Percentiles rank a stretch among this genome's conserved stretches.
These are phyloP conservation scores for Polydrusus pterygomalis DNA, from an alignment of 2,888 invertebrate genomes.

Conservation along the genomic window DNA sequence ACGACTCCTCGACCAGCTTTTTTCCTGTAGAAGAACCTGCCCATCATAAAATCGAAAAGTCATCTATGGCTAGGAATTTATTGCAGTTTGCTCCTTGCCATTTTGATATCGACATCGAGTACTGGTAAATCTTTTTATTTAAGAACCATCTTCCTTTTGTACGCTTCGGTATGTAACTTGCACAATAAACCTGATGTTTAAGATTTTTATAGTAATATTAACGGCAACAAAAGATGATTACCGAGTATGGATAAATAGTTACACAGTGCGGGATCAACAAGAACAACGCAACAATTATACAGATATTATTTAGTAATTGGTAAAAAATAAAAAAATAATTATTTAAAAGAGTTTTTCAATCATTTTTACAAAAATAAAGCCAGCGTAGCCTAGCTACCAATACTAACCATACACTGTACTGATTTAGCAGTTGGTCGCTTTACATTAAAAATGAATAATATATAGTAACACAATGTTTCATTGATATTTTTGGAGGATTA, in stretches of 20 bases:
- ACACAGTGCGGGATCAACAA: constrained; percentile 8
- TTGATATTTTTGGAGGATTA: no score
- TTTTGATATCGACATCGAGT: constrained; percentile 42
- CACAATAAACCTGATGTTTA: constrained; percentile 16
- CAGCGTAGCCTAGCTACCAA: no score
- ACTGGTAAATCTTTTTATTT: constrained; percentile 36
- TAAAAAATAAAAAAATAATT: background rate
- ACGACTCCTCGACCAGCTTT: constrained; percentile 56
- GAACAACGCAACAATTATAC: background rate
- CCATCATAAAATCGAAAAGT: constrained; percentile 62
- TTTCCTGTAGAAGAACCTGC: constrained; percentile 55
- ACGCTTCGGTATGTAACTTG: constrained; percentile 23
- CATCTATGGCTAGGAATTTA: constrained; percentile 65
- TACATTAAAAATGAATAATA: no score
- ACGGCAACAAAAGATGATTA: constrained; percentile 12
- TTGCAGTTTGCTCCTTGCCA: constrained; percentile 56
- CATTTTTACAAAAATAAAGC: no score
- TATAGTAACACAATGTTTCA: no score
- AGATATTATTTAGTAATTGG: no score
- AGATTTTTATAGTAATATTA: constrained; percentile 18
- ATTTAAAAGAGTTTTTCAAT: background rate
- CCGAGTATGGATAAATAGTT: constrained; percentile 9
- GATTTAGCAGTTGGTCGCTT: no score
- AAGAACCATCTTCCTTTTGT: constrained; percentile 29
- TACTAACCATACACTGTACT: no score